Percentiles rank a stretch among this genome's conserved stretches.
These are phyloP conservation scores for Arctia plantaginis DNA, from an alignment of 2,888 invertebrate genomes.

Conservation along the genomic window DNA sequence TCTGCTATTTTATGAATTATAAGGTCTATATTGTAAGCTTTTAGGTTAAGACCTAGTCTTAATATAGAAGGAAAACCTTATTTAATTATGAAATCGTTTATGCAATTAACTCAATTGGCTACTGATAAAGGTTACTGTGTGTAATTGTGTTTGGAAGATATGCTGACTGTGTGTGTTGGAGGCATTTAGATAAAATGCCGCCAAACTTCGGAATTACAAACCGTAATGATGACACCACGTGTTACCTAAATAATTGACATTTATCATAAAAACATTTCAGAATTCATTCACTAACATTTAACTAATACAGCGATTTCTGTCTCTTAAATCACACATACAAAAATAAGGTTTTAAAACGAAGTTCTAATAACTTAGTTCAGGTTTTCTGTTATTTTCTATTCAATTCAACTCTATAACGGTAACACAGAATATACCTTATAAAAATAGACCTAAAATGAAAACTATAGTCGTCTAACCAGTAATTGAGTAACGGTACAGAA, in stretches of 20 bases:
- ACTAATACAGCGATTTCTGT: background rate
- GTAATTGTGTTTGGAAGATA: slow-evolving; percentile 11
- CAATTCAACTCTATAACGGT: background rate
- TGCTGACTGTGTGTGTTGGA: too few species aligned
- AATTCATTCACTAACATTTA: background rate
- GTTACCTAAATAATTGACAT: background rate
- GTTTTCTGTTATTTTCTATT: background rate
- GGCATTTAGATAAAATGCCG: background rate
- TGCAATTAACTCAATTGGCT: background rate
- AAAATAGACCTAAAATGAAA: background rate
- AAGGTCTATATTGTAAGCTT: background rate
- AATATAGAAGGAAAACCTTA: background rate
- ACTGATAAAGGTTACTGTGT: slow-evolving; percentile 1
- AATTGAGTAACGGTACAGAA: background rate
- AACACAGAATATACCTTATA: background rate
- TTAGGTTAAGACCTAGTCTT: background rate
- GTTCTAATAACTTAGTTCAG: background rate
- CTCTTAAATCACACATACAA: background rate
- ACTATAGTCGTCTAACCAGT: background rate
- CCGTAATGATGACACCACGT: background rate
- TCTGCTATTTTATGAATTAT: background rate
- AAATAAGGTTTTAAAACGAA: background rate
- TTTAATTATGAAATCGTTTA: background rate
- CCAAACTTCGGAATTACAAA: background rate
- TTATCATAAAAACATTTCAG: background rate